These are phyloP conservation scores for Phocoena sinus DNA, from an alignment of 2,113 vertebrate species.

Conservation along the genomic window DNA sequence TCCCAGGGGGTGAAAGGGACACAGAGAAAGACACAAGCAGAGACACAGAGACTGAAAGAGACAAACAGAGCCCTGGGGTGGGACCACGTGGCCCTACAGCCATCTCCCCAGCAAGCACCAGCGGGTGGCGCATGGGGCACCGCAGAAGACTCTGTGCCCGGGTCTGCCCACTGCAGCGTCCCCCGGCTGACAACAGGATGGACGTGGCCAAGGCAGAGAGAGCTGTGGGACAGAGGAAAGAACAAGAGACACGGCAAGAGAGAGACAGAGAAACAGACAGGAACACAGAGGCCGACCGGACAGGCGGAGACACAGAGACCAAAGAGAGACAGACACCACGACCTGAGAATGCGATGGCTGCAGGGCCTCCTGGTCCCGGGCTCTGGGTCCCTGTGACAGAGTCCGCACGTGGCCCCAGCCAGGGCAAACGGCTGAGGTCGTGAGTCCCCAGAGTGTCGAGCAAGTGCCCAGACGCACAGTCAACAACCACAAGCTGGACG, in stretches of 20 bases:
- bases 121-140: accelerated
- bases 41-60: neutral
- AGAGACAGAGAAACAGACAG: neutral
- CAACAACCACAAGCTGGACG: accelerated
- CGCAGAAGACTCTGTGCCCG: accelerated
- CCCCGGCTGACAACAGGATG: neutral
- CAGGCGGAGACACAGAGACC: neutral
- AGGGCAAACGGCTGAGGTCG: accelerated
- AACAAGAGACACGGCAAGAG: neutral
- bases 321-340: neutral
- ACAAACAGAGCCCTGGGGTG: no score
- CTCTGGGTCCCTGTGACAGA: neutral
- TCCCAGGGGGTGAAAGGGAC: neutral
- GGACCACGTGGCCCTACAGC: accelerated
- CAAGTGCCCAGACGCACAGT: neutral
- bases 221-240: neutral
- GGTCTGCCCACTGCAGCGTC: accelerated
- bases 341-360: accelerated
- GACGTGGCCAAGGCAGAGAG: neutral
- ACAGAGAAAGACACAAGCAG: neutral
- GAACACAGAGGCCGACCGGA: neutral
- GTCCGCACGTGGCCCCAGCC: accelerated
- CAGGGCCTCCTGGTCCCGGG: accelerated
- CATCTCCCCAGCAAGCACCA: neutral
- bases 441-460: neutral